Evolutionary conservation across 1,140 invertebrate species (phyloP), one percentile per base, ranked within the genome.

Genomic region (Camponotus vicinus): DNA sequence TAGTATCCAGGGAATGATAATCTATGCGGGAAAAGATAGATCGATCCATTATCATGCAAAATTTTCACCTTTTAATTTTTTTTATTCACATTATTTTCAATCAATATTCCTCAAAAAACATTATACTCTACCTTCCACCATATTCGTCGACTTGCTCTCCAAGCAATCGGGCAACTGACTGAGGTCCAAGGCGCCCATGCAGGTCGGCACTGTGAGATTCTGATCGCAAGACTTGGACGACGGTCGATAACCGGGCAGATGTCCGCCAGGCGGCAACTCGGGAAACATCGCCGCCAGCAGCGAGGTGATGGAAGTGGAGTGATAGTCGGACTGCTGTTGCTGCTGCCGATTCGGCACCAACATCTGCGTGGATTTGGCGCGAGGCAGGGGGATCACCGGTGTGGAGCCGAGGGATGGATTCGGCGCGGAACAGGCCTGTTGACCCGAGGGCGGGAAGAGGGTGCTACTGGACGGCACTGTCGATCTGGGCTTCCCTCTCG

Each of bases 201-300:
- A 94, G 34, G 88, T 91, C 9, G 93, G 92, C 61, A 94, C 86
- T 3, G 92, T 86, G 4, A 94, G 86, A 7, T 90, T 93, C 15
- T 93, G 91, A 8, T 92, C 92, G 77, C 86, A 86, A 7, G 90
- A 79, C n/a, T 92, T 93, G 7, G 76, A 66, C 6, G 92, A 71
- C 0, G 94, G 91, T 52, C 92, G 86, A 57, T 95, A 95, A 3
- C 94, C 94, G 0, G 94, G 94, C n/a, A 94, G 71, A 6, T 94
- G 92, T n/a, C 91, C 93, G 3, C 80, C 92, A 2, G 93, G 84
- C 7, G 95, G 92, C 32, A 94, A 63, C 59, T 95, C 95, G 0
- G 94, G 94, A 42, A 95, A 95, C 93, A 95, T 95, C 0, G 93
- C 94, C 1, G 93, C 94, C 2, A 95, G 86, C 1, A 95, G 86